Percentiles rank a stretch among this genome's conserved stretches.
phyloP scores from a whole-genome alignment of 1,140 invertebrate genomes.

The Bombus pyrosoma region DNA sequence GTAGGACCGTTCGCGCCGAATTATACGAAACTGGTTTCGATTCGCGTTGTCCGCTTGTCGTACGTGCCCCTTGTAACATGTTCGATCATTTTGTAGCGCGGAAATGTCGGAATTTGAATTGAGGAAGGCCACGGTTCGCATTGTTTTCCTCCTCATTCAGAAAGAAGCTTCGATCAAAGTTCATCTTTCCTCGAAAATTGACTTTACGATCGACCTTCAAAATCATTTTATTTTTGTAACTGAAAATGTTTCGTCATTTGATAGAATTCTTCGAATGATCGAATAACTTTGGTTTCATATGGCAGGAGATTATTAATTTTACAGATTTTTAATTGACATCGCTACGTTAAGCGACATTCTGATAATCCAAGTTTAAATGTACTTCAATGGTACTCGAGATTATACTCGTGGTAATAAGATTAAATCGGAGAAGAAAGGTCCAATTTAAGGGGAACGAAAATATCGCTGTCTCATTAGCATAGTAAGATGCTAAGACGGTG shows the following conservation, averaged over 20 bases:
- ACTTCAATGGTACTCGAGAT: background rate
- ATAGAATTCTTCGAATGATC: background rate
- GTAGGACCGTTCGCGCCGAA: conserved; percentile 43
- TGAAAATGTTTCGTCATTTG: background rate
- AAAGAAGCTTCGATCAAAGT: background rate
- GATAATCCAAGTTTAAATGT: too few relatives aligned
- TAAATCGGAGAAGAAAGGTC: background rate
- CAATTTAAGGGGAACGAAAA: background rate
- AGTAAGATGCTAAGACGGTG: background rate
- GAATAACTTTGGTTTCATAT: background rate
- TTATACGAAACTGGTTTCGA: conserved; percentile 61
- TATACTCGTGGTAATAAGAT: background rate
- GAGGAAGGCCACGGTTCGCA: conserved; percentile 44
- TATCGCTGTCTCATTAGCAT: conserved; percentile 18
- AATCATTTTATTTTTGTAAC: background rate
- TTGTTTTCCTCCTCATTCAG: background rate
- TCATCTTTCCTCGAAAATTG: background rate
- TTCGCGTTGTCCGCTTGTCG: conserved; percentile 15
- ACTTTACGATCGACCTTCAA: background rate
- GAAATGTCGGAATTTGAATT: background rate
- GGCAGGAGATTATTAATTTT: background rate
- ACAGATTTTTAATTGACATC: too few relatives aligned
- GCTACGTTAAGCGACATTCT: too few relatives aligned
- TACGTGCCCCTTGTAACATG: conserved; percentile 44
- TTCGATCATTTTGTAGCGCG: conserved; percentile 35